A percentile compares a stretch with the other conserved stretches of the same genome.
phyloP scores from a whole-genome alignment of 2,113 vertebrate species.

The Chaetorhynchus papuensis region DNA sequence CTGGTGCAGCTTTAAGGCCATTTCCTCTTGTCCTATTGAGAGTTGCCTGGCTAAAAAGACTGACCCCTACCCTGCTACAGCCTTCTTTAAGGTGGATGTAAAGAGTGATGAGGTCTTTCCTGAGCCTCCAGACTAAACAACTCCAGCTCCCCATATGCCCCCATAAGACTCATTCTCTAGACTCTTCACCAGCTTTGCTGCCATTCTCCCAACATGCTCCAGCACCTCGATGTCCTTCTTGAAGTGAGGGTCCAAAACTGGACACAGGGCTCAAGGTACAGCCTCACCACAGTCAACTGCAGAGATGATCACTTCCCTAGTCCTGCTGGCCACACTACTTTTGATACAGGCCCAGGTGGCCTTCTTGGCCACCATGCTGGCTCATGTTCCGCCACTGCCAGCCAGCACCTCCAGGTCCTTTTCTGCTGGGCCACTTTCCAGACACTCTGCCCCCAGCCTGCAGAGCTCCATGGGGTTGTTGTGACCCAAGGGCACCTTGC shows the following conservation, averaged over 20 bases:
- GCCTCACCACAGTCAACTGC: fast-evolving
- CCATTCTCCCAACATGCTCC: not conserved
- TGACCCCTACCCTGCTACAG: not conserved
- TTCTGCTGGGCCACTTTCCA: not conserved
- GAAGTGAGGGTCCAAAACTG: not conserved
- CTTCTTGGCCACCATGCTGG: not conserved
- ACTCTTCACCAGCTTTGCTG: not conserved
- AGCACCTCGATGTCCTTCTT: not conserved
- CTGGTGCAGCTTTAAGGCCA: not conserved
- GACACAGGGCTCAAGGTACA: not conserved
- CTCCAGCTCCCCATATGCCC: no score
- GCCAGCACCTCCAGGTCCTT: not conserved
- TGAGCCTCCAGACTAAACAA: not conserved
- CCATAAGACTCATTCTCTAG: not conserved
- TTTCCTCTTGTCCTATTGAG: not conserved
- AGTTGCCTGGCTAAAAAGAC: not conserved
- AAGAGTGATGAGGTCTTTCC: not conserved
- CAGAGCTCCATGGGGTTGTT: not conserved
- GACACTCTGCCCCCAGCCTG: not conserved
- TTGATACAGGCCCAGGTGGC: no score
- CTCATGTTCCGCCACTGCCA: not conserved
- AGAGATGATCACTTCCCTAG: not conserved
- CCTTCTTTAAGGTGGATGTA: not conserved
- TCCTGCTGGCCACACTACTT: not conserved
- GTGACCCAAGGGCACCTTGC: not conserved